These are phyloP conservation scores for Apis dorsata DNA, from an alignment of 1,140 invertebrate species.

Conservation along the genomic window DNA sequence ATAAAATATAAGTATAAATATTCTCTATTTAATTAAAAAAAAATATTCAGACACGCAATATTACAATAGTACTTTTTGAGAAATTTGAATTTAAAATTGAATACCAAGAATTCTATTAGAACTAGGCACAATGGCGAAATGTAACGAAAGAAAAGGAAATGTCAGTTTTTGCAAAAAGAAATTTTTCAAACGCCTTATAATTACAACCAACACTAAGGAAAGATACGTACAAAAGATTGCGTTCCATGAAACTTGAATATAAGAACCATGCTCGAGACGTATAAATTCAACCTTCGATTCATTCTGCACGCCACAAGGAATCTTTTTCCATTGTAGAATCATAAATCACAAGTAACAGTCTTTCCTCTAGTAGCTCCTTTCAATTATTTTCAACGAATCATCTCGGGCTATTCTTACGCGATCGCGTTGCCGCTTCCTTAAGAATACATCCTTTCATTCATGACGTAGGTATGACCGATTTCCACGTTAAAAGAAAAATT, in stretches of 20 bases:
- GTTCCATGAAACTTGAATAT: not conserved
- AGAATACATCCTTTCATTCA: not conserved
- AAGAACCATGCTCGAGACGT: not conserved
- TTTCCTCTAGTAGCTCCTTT: not conserved
- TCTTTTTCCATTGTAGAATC: not conserved
- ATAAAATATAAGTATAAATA: too few relatives aligned
- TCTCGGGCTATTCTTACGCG: not conserved
- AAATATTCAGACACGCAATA: too few relatives aligned
- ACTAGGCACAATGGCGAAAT: too few relatives aligned
- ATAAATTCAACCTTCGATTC: not conserved
- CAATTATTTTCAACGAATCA: not conserved
- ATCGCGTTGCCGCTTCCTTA: not conserved
- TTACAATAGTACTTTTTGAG: too few relatives aligned
- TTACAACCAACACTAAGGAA: not conserved
- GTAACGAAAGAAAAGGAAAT: too few relatives aligned
- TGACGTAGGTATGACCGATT: constrained; percentile 1
- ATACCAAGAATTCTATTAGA: too few relatives aligned
- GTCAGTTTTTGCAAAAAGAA: not conserved
- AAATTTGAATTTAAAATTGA: too few relatives aligned
- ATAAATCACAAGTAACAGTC: not conserved
- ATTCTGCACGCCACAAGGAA: not conserved
- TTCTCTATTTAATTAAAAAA: too few relatives aligned
- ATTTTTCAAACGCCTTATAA: not conserved
- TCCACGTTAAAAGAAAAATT: constrained; percentile 3
- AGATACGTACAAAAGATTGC: not conserved